Conservation (phyloP, 2,797 vertebrate genomes). For the Calcarius lapponicus region DNA sequence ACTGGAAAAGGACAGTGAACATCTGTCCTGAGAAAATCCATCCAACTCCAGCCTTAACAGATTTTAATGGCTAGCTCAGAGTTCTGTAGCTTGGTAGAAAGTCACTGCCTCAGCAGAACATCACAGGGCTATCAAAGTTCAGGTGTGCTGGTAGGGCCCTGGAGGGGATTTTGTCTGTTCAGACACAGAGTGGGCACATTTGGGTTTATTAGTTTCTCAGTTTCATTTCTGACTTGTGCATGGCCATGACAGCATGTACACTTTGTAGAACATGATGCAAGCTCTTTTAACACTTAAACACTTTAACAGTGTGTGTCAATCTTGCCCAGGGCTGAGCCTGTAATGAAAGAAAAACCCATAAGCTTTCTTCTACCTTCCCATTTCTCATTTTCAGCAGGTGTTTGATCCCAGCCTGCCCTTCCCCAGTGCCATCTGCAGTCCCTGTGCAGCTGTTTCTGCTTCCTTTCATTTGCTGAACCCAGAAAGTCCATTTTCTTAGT, state of each 20-base stretch:
- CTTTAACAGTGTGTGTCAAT: not conserved
- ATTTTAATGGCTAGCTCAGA: not conserved
- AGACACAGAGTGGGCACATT: not conserved
- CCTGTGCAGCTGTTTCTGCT: not conserved
- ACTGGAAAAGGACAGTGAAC: not conserved
- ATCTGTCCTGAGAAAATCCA: not conserved
- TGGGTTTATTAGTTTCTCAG: not conserved
- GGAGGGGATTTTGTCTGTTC: not conserved
- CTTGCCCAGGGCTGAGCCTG: not conserved
- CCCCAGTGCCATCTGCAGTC: not conserved
- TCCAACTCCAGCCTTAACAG: not conserved
- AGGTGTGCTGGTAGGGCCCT: not conserved
- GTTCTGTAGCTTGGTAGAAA: not conserved
- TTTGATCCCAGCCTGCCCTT: not conserved
- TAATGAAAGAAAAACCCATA: not conserved
- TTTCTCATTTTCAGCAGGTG: not conserved
- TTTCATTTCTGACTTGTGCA: not conserved
- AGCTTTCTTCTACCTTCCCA: not conserved
- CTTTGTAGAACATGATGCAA: not conserved
- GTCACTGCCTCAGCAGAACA: not conserved
- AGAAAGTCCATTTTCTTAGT: not conserved
- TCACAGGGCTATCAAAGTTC: not conserved
- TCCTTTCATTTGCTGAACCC: not conserved
- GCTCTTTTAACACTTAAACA: not conserved
- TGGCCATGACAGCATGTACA: not conserved